These are phyloP conservation scores for Hippoglossus hippoglossus DNA, from an alignment of 2,797 vertebrate genomes.

Conservation along the genomic window DNA sequence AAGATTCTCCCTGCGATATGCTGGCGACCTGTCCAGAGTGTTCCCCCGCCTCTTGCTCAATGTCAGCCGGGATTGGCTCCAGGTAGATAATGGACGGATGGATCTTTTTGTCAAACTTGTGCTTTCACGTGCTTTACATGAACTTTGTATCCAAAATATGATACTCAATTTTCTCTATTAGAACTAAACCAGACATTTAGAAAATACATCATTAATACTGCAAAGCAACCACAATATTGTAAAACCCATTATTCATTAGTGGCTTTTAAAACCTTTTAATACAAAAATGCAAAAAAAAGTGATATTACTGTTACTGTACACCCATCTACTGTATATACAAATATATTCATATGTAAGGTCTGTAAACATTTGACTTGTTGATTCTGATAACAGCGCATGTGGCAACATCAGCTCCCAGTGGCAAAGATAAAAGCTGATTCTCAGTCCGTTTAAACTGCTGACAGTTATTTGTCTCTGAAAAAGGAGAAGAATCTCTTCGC, in stretches of 20 bases:
- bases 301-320: conserved; percentile 19
- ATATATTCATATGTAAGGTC: conserved; percentile 49
- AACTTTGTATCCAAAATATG: too few species aligned
- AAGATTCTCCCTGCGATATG: too few species aligned
- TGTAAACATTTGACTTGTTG: conserved; percentile 61
- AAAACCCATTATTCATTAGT: not conserved
- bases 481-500: conserved; percentile 83
- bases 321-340: conserved; percentile 43
- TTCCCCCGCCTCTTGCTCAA: too few species aligned
- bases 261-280: conserved; percentile 43
- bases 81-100: too few species aligned
- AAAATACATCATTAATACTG: too few species aligned
- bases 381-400: not conserved
- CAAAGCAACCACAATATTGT: too few species aligned
- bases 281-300: conserved; percentile 46
- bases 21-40: too few species aligned
- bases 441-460: conserved; percentile 10
- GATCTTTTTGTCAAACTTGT: too few species aligned
- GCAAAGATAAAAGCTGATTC: not conserved
- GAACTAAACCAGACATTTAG: too few species aligned
- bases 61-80: too few species aligned
- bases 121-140: too few species aligned
- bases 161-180: too few species aligned
- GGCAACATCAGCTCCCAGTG: conserved; percentile 14
- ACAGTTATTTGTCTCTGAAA: conserved; percentile 75